Evolutionary conservation across 2,888 invertebrate genomes (phyloP).

Genomic region (Caenorhabditis sp.): DNA sequence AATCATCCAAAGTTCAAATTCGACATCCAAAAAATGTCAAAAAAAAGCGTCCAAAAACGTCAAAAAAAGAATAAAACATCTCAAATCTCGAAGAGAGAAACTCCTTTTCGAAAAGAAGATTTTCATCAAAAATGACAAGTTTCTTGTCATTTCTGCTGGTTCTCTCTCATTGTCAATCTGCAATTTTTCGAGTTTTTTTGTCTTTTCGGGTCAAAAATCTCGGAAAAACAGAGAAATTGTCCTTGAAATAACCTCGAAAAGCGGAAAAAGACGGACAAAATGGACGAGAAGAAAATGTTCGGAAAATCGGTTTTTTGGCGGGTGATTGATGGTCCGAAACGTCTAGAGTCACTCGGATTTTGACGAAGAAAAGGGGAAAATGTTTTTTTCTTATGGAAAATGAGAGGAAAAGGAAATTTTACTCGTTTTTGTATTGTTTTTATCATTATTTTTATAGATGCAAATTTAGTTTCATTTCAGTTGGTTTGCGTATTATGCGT

Average conservation of each 20-base stretch:
- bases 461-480: no score
- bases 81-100: no score
- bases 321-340: slow-evolving; percentile 8
- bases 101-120: background rate
- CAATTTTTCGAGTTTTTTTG: background rate
- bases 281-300: background rate
- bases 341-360: background rate
- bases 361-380: background rate
- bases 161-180: background rate
- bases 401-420: no score
- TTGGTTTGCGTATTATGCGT: no score
- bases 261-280: background rate
- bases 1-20: no score
- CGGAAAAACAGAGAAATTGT: background rate
- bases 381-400: no score
- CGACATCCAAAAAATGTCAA: no score
- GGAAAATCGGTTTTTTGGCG: slow-evolving; percentile 10
- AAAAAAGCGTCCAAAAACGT: background rate
- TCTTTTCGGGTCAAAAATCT: background rate
- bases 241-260: background rate
- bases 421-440: no score
- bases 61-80: background rate
- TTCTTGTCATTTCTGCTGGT: background rate
- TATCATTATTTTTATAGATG: no score
- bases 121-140: slow-evolving; percentile 11